Percentiles rank a stretch among this genome's conserved stretches.
Conservation (phyloP, 2,797 vertebrate species). For the Phataginus tricuspis region DNA sequence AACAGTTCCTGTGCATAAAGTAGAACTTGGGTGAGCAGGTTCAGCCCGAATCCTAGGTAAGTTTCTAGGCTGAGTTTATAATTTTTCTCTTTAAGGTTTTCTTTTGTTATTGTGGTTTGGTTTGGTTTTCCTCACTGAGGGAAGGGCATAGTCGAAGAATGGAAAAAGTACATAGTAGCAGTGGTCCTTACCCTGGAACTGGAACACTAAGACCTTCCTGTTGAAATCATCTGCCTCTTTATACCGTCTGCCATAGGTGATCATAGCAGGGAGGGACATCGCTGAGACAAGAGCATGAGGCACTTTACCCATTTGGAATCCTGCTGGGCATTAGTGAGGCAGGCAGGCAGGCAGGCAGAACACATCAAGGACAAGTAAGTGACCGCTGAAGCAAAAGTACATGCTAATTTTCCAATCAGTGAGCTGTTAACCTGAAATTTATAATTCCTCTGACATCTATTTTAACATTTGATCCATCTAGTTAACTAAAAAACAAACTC, state of each 20-base stretch:
- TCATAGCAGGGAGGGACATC: neutral
- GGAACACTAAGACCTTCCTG: neutral
- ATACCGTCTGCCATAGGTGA: neutral
- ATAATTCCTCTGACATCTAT: slow-evolving; percentile 54
- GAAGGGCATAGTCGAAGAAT: neutral
- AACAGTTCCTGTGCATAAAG: slow-evolving; percentile 11
- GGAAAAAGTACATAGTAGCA: neutral
- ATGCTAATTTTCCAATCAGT: slow-evolving; percentile 69
- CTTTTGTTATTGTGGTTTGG: neutral
- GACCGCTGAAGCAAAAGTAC: slow-evolving; percentile 55
- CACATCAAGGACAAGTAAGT: slow-evolving; percentile 50
- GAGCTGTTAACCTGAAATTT: slow-evolving; percentile 69
- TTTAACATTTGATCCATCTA: slow-evolving; percentile 69
- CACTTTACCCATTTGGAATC: neutral
- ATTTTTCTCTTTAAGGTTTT: neutral
- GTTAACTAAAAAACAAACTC: slow-evolving; percentile 42
- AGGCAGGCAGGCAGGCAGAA: neutral
- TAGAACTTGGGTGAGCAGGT: neutral
- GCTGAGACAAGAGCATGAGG: neutral
- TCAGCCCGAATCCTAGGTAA: slow-evolving; percentile 1
- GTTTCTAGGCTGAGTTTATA: neutral
- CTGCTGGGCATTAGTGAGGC: slow-evolving; percentile 26
- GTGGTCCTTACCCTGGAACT: neutral
- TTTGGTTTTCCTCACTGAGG: neutral
- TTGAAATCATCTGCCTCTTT: slow-evolving; percentile 2